These are phyloP conservation scores for Gallinago stenura DNA, from an alignment of 2,797 vertebrate genomes.

Conservation along the genomic window DNA sequence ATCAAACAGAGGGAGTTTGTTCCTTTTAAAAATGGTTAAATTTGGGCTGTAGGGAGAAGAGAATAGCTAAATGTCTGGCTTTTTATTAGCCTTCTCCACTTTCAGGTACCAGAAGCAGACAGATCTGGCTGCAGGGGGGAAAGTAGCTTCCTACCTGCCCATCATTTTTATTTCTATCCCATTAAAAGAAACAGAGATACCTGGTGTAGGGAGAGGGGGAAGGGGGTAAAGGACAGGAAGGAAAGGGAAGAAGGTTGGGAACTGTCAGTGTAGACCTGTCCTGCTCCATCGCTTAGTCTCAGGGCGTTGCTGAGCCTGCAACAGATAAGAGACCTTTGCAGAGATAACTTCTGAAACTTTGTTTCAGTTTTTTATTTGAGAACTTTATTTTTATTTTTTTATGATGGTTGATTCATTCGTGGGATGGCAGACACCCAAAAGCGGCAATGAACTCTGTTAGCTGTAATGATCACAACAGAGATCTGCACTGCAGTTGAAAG, in stretches of 20 bases:
- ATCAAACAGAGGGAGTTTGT: background rate
- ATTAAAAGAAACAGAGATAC: background rate
- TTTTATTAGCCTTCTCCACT: background rate
- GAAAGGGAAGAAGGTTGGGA: background rate
- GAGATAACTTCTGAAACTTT: background rate
- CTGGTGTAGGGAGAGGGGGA: background rate
- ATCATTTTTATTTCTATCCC: background rate
- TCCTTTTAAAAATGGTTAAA: background rate
- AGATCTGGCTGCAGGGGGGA: fast-evolving
- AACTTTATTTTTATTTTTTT: background rate
- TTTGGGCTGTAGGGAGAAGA: background rate
- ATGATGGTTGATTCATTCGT: conserved; percentile 5
- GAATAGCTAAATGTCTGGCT: background rate
- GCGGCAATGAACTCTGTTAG: conserved; percentile 38
- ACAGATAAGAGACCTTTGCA: background rate
- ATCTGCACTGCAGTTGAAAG: background rate
- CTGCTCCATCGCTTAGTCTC: background rate
- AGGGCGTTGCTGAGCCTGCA: background rate
- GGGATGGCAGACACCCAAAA: conserved; percentile 13
- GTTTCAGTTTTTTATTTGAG: background rate
- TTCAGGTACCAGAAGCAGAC: background rate
- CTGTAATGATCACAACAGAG: background rate
- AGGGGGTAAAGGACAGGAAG: background rate
- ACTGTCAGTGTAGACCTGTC: background rate
- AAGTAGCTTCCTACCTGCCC: background rate